These are phyloP conservation scores for Microchrysa polita DNA, from an alignment of 2,888 invertebrate species.

Conservation along the genomic window DNA sequence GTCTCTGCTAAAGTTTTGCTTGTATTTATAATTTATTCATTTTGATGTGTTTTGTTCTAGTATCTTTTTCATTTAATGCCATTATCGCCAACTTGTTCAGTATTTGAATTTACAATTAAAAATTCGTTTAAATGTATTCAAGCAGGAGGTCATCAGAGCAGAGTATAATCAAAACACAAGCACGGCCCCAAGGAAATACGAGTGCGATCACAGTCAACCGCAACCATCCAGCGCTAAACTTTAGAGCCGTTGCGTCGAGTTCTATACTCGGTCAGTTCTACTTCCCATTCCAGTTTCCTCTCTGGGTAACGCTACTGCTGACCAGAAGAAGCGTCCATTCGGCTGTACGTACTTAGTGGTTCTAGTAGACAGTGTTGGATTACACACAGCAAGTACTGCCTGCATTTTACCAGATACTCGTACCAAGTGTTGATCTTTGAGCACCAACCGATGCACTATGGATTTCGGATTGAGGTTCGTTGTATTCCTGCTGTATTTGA, in stretches of 20 bases:
- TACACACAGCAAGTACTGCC: not conserved
- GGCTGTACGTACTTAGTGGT: not conserved
- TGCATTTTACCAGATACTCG: not conserved
- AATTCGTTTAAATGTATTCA: no score
- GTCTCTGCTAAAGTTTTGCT: no score
- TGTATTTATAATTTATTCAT: no score
- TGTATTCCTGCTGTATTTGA: constrained; percentile 49
- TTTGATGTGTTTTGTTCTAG: no score
- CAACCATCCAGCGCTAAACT: no score
- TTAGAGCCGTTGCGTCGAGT: not conserved
- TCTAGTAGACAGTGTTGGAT: not conserved
- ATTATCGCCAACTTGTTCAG: no score
- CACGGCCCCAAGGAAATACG: no score
- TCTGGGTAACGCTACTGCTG: not conserved
- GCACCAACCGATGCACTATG: constrained; percentile 47
- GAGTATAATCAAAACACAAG: no score
- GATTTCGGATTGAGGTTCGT: constrained; percentile 51
- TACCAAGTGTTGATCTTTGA: not conserved
- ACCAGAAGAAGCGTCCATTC: not conserved
- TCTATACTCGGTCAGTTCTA: not conserved
- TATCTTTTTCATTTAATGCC: no score
- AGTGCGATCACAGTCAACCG: no score
- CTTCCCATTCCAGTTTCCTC: constrained; percentile 2
- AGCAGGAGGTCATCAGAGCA: no score
- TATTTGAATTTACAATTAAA: no score